Conservation (phyloP, 35 echinoderm and acorn worm genomes). For the Hemicentrotus pulcherrimus region DNA sequence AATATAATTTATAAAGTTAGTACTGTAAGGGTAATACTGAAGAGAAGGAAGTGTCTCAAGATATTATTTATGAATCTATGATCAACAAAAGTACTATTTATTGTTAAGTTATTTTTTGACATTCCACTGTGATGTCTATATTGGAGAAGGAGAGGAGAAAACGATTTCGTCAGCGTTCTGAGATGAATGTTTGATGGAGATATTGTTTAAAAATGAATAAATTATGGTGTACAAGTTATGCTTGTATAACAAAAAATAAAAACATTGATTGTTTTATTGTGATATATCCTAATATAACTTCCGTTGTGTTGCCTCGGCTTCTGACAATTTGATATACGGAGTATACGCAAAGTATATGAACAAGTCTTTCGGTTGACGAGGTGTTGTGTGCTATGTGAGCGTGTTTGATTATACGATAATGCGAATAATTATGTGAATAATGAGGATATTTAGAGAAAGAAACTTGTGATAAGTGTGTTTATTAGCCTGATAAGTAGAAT, state of each 20-base stretch:
- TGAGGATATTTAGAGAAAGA: background rate
- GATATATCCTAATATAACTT: background rate
- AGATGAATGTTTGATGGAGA: slow-evolving; percentile 4
- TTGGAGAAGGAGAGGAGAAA: background rate
- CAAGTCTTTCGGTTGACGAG: too few relatives aligned
- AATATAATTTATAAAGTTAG: slow-evolving; percentile 35
- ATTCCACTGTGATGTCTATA: slow-evolving; percentile 32
- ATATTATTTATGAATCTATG: slow-evolving; percentile 49
- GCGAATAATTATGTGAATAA: background rate
- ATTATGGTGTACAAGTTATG: slow-evolving; percentile 2
- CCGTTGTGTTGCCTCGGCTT: background rate
- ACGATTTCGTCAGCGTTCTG: slow-evolving; percentile 14
- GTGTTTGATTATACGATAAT: background rate
- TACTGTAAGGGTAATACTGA: slow-evolving; percentile 35
- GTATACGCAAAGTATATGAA: background rate
- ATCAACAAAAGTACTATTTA: slow-evolving; percentile 47
- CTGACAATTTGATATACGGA: background rate
- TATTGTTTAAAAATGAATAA: background rate
- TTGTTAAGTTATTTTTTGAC: slow-evolving; percentile 47
- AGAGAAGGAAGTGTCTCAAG: background rate
- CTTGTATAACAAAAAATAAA: slow-evolving; percentile 19
- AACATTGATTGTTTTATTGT: background rate
- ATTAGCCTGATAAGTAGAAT: too few relatives aligned
- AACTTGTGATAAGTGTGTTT: background rate
- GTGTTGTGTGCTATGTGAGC: background rate